phyloP scores from a whole-genome alignment of 1,140 invertebrate species.

The Eurosta solidaginis region DNA sequence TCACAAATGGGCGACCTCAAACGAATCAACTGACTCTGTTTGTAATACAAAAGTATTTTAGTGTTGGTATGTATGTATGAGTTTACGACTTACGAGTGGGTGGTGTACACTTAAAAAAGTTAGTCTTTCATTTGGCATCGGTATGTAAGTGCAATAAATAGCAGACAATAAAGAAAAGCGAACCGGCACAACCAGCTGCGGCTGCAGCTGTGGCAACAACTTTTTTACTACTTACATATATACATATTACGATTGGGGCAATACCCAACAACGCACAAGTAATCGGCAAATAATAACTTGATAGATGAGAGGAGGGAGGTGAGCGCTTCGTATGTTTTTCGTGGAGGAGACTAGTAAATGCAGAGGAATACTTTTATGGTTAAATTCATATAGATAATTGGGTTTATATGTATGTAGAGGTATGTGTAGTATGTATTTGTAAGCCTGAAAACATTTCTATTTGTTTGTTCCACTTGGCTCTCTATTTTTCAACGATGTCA shows the following conservation, averaged over 20 bases:
- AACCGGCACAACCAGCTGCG: background rate
- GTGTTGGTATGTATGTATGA: background rate
- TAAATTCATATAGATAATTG: background rate
- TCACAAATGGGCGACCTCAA: constrained; percentile 14
- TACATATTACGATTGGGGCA: background rate
- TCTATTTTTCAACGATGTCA: background rate
- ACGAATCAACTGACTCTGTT: background rate
- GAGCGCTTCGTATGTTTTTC: background rate
- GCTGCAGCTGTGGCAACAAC: background rate
- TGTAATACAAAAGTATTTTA: background rate
- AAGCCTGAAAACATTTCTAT: background rate
- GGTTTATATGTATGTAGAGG: background rate
- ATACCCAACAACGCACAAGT: background rate
- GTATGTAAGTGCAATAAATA: background rate
- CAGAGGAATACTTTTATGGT: background rate
- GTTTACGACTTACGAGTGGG: background rate
- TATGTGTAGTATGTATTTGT: background rate
- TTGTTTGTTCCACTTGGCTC: background rate
- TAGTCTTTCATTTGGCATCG: constrained; percentile 1
- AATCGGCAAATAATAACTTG: background rate
- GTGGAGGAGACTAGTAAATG: background rate
- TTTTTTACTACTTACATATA: no score
- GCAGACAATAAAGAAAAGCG: background rate
- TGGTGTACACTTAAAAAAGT: background rate
- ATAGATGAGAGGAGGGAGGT: background rate